Base-by-base conservation (phyloP, 2,888 invertebrate genomes). In the Rhagophthalmus giganteus region DNA sequence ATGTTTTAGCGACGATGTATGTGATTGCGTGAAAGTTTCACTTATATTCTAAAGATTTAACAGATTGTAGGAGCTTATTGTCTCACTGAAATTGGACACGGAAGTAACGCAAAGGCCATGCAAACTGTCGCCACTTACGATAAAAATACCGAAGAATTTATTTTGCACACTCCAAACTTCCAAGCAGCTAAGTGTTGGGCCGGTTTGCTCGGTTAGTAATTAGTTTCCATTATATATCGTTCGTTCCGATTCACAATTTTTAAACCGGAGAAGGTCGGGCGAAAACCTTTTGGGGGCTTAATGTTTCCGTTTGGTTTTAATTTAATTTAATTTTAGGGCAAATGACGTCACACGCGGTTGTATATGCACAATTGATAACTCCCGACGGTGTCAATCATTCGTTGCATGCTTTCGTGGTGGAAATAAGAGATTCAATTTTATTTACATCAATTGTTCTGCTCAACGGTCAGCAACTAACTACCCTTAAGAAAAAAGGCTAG, bases 101-200 rank as follows among this genome's bases (percentile, higher is more conserved):
- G 95, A 0, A 92, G 91, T 14, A 95, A 95, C 71, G 90, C 91
- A 0, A 87, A 87, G 65, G 87, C 86, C 2, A 89, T 95, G 87
- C 80, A 87, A 62, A 94, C 94, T 0, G 86, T 84, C 0, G 94
- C 94, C 0, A 90, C 85, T 0, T 95, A 87, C 72, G 83, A 90
- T 66, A 81, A 85, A 0, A 78, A 80, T 47, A 86, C 81, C 5
- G 79, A 84, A 71, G 84, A 84, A 68, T 81, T 93, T 77, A 72
- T 93, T 66, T 78, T 90, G 64, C 78, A 88, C 70, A 80, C 87
- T 41, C 85, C 93, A 54, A 78, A 84, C 77, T 80, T 93, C 78
- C 84, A 91, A 77, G 84, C 92, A 57, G 83, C 84, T 57, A 81
- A 92, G 79, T 83, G 89, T 70, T 96, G 95, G 95, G 87, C 86